Evolutionary conservation across 2,888 invertebrate genomes (phyloP), one percentile per base, ranked within the genome.

Genomic region (Lordiphosa fenestrarum): DNA sequence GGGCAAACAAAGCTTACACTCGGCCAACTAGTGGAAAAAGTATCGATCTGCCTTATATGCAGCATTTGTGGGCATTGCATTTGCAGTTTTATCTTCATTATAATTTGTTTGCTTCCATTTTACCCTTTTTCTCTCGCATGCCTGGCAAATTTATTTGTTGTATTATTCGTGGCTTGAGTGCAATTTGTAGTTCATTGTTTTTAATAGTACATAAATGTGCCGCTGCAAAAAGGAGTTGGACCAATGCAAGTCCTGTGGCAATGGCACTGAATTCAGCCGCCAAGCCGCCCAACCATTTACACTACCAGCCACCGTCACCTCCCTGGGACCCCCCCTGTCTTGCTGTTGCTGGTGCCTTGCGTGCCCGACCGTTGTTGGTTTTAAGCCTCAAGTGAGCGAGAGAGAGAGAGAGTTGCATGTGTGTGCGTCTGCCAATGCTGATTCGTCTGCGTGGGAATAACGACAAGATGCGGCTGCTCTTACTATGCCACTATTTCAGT

Each of bases 121-220:
- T 39, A 23, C 36, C 38, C 47, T 64, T 53, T 37, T 59, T 9
- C 7, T 30, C 9, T 30, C 9, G 9, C 30, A 30, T 30, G 30
- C 10, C 4, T 3, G 30, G 30, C 30, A 30, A 36, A 35, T 38
- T 48, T 53, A 19, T 44, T 50, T 41, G 35, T 41, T 41, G 36
- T 47, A 48, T 30, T 23, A 19, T 46, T 13, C 9, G 12, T 38
- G 30, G 30, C 44, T 25, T 35, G n/a, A 57, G 51, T 62, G 53
- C 64, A 71, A 68, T 70, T 70, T 63, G 68, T 63, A 67, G 71
- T 53, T 63, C 59, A 71, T 71, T 70, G 71, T 71, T 63, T 67
- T 59, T 59, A 56, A 63, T 42, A 10, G 30, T 30, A 42, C 33
- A 54, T 21, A 49, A 40, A 46, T 48, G 36, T 21, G 40, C 21